Conservation (phyloP, 2,888 invertebrate genomes). For the Phaedon cochleariae region DNA sequence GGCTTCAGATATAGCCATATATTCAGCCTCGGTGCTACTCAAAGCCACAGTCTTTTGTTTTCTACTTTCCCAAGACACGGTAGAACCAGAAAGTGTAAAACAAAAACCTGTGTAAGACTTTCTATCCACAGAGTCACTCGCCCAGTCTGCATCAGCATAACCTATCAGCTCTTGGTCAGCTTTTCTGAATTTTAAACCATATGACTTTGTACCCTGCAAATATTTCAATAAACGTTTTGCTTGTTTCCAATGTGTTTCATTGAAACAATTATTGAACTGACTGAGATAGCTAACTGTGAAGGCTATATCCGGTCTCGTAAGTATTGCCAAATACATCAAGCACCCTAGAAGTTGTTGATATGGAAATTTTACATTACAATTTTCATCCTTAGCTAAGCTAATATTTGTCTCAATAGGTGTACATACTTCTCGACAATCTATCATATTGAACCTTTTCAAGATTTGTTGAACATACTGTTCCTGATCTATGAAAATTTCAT, state of each 20-base stretch:
- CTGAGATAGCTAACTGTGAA: slow-evolving; percentile 38
- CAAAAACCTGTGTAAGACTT: slow-evolving; percentile 55
- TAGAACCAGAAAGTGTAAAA: slow-evolving; percentile 43
- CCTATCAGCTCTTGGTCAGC: background rate
- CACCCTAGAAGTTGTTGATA: slow-evolving; percentile 40
- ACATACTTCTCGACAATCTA: slow-evolving; percentile 13
- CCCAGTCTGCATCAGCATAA: slow-evolving; percentile 30
- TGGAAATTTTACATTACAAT: slow-evolving; percentile 14
- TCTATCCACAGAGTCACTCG: slow-evolving; percentile 45
- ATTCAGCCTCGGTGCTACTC: slow-evolving; percentile 51
- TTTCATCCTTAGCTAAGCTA: slow-evolving; percentile 8
- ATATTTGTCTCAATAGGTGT: slow-evolving; percentile 27
- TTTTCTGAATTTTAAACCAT: slow-evolving; percentile 1
- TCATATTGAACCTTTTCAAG: slow-evolving; percentile 24
- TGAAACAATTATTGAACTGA: slow-evolving; percentile 34
- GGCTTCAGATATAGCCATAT: slow-evolving; percentile 47
- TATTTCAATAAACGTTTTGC: slow-evolving; percentile 26
- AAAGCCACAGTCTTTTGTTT: slow-evolving; percentile 52
- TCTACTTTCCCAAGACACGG: slow-evolving; percentile 47
- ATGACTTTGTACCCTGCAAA: slow-evolving; percentile 22
- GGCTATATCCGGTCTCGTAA: slow-evolving; percentile 41
- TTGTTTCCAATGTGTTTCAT: slow-evolving; percentile 36
- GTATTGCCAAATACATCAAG: slow-evolving; percentile 26
- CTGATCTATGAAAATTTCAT: slow-evolving; percentile 31
- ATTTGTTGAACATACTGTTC: slow-evolving; percentile 33